These are phyloP conservation scores for Neoscelio sp. DNA, from an alignment of 2,888 invertebrate genomes.

Conservation along the genomic window DNA sequence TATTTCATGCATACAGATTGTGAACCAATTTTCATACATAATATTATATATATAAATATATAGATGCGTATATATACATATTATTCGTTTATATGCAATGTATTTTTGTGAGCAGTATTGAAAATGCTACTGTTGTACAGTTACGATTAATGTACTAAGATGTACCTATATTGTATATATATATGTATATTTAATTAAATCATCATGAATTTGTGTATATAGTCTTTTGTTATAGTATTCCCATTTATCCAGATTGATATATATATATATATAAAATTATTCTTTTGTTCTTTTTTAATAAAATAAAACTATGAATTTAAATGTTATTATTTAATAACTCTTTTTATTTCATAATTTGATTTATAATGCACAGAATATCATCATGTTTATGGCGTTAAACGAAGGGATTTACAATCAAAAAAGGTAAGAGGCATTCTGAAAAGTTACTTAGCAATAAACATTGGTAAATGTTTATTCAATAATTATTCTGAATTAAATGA, in stretches of 20 bases:
- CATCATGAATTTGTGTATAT: slow-evolving; percentile 81
- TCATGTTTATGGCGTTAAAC: too few relatives aligned
- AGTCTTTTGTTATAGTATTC: slow-evolving; percentile 8
- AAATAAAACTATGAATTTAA: too few relatives aligned
- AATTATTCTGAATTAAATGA: too few relatives aligned
- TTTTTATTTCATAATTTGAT: too few relatives aligned
- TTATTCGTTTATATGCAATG: slow-evolving; percentile 78
- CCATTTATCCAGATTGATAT: too few relatives aligned
- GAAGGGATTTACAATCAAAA: too few relatives aligned
- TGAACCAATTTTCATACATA: slow-evolving; percentile 27
- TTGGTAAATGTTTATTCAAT: too few relatives aligned
- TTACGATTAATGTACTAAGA: slow-evolving; percentile 81
- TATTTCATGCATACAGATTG: slow-evolving; percentile 26
- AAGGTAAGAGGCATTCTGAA: too few relatives aligned
- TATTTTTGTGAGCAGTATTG: slow-evolving; percentile 83
- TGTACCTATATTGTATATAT: slow-evolving; percentile 82
- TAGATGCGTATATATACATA: slow-evolving; percentile 39
- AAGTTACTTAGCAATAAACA: too few relatives aligned
- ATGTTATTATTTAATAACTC: too few relatives aligned
- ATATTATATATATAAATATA: slow-evolving; percentile 9
- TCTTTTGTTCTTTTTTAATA: too few relatives aligned
- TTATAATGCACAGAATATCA: too few relatives aligned
- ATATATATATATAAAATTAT: neutral
- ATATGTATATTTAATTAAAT: slow-evolving; percentile 82
- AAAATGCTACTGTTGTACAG: slow-evolving; percentile 81